Percentiles rank a stretch among this genome's conserved stretches.
Evolutionary conservation across 2,888 invertebrate species (phyloP).

Genomic region (Argyresthia albistria): DNA sequence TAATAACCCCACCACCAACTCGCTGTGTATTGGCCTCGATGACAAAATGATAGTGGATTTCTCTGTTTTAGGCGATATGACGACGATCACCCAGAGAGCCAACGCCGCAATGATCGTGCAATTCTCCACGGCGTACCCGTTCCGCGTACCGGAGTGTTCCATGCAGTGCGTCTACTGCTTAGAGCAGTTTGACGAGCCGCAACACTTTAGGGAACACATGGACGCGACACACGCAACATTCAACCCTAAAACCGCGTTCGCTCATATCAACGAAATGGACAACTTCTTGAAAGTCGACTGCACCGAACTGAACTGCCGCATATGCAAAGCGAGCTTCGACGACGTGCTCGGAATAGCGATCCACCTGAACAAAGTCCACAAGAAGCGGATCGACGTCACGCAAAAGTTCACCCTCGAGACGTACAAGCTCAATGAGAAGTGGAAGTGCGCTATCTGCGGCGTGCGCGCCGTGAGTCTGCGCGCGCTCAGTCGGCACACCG

Average conservation of each 20-base stretch:
- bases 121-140: slow-evolving; percentile 53
- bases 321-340: slow-evolving; percentile 5
- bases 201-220: slow-evolving; percentile 37
- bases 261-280: slow-evolving; percentile 11
- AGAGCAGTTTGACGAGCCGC: slow-evolving; percentile 41
- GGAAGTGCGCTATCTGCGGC: slow-evolving; percentile 31
- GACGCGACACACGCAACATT: slow-evolving; percentile 27
- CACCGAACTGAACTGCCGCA: slow-evolving; percentile 9
- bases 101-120: slow-evolving; percentile 53
- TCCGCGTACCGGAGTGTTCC: slow-evolving; percentile 37
- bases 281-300: slow-evolving; percentile 12
- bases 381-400: slow-evolving; percentile 21
- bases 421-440: slow-evolving; percentile 24
- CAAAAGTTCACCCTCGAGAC: slow-evolving; percentile 36
- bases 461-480: slow-evolving; percentile 28
- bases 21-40: too few relatives aligned
- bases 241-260: slow-evolving; percentile 12
- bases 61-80: too few relatives aligned
- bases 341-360: slow-evolving; percentile 4
- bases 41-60: too few relatives aligned
- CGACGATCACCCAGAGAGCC: too few relatives aligned
- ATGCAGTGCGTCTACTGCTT: slow-evolving; percentile 56
- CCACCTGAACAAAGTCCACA: slow-evolving; percentile 9
- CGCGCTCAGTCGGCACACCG: slow-evolving; percentile 36
- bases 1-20: too few relatives aligned